Percentiles rank a stretch among this genome's conserved stretches.
Evolutionary conservation across 2,113 vertebrate genomes (phyloP).

Genomic region (Thunnus thynnus): DNA sequence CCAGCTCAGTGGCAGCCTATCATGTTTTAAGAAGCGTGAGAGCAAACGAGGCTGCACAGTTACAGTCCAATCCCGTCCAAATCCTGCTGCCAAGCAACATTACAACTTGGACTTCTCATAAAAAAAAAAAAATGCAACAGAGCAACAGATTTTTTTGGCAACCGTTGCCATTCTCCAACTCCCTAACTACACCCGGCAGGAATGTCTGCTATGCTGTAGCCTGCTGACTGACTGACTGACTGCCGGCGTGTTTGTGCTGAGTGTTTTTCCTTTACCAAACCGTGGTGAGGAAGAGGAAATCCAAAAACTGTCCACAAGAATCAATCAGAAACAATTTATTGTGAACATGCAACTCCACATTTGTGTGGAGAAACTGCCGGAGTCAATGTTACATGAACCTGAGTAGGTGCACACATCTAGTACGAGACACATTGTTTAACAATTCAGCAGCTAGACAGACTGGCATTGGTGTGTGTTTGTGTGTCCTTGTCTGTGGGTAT

Average conservation of each 20-base stretch:
- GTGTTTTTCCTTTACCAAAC: conserved; percentile 20
- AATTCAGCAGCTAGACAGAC: conserved; percentile 46
- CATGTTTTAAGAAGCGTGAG: conserved; percentile 47
- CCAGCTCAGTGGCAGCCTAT: conserved; percentile 12
- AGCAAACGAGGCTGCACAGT: conserved; percentile 33
- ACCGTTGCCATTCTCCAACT: conserved; percentile 46
- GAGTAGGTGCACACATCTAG: neutral
- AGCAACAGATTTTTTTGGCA: conserved; percentile 69
- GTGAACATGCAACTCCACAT: neutral
- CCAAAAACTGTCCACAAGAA: neutral
- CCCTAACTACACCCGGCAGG: conserved; percentile 60
- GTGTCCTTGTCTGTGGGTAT: neutral
- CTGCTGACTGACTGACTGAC: conserved; percentile 61
- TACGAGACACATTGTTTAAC: conserved; percentile 26
- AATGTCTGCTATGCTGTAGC: conserved; percentile 78
- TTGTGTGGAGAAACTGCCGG: neutral
- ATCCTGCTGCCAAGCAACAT: conserved; percentile 71
- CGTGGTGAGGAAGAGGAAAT: conserved; percentile 3
- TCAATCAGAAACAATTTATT: conserved; percentile 1
- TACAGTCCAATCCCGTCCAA: conserved; percentile 30
- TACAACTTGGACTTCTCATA: conserved; percentile 52
- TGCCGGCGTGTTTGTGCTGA: conserved; percentile 1
- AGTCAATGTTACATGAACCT: neutral
- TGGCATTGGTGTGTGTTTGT: conserved; percentile 6
- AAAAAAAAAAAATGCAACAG: conserved; percentile 21